phyloP scores from a whole-genome alignment of 23 tunicate species.

The Oikopleura dioica region DNA sequence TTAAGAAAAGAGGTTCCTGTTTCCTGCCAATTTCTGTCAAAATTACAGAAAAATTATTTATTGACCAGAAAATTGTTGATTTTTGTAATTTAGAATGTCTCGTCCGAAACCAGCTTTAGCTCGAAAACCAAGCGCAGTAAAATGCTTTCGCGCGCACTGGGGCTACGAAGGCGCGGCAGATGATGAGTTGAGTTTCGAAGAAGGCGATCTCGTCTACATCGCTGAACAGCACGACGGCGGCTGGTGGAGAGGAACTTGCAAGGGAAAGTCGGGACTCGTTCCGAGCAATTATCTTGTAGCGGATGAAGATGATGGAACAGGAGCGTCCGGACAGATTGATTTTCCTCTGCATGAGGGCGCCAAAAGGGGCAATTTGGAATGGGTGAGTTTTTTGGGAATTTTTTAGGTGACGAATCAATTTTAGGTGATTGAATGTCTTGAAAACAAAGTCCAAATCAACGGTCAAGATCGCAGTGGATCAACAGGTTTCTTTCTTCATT shows the following conservation, averaged over 20 bases:
- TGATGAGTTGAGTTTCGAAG: slow-evolving; percentile 65
- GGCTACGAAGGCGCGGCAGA: slow-evolving; percentile 29
- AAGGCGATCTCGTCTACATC: slow-evolving; percentile 59
- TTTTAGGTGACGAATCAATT: slow-evolving; percentile 15
- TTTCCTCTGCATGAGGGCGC: slow-evolving; percentile 93
- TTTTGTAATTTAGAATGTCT: too few relatives aligned
- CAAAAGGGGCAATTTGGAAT: slow-evolving; percentile 30
- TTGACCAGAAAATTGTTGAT: too few relatives aligned
- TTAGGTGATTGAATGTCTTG: slow-evolving; percentile 41
- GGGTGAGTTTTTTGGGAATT: neutral
- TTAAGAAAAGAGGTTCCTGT: too few relatives aligned
- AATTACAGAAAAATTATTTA: too few relatives aligned
- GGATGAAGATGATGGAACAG: neutral
- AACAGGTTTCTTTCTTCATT: too few relatives aligned
- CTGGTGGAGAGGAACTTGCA: slow-evolving; percentile 57
- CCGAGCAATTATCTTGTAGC: slow-evolving; percentile 43
- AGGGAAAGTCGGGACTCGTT: slow-evolving; percentile 59
- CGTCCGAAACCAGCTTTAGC: too few relatives aligned
- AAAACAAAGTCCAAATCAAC: slow-evolving; percentile 45
- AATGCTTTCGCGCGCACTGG: slow-evolving; percentile 52
- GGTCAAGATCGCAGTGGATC: slow-evolving; percentile 47
- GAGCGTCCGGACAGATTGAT: slow-evolving; percentile 22
- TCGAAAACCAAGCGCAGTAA: slow-evolving; percentile 16
- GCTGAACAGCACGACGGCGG: slow-evolving; percentile 40
- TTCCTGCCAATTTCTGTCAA: too few relatives aligned